Evolutionary conservation across 1,140 invertebrate genomes (phyloP).

Genomic region (Melitaea cinxia): DNA sequence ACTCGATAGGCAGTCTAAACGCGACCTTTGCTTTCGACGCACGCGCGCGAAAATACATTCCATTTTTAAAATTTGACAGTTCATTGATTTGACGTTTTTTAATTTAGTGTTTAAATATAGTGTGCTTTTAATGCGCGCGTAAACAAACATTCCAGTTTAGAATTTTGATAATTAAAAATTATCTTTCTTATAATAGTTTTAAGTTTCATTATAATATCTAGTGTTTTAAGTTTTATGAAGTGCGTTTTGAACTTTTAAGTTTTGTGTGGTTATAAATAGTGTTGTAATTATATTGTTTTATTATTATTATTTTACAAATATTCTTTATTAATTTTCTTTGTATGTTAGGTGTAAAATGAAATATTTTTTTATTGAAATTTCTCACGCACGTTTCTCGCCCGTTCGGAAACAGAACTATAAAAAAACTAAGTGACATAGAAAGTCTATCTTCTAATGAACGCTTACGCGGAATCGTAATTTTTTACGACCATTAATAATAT

Average conservation of each 20-base stretch:
- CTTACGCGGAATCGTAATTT: slow-evolving; percentile 20
- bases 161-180: no score
- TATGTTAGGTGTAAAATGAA: slow-evolving; percentile 3
- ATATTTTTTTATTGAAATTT: slow-evolving; percentile 25
- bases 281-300: background rate
- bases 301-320: background rate
- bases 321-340: background rate
- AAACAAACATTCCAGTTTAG: no score
- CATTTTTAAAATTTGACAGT: slow-evolving; percentile 18
- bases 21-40: slow-evolving; percentile 43
- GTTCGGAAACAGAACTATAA: slow-evolving; percentile 33
- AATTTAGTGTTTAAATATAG: background rate
- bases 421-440: slow-evolving; percentile 39
- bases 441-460: slow-evolving; percentile 32
- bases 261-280: background rate
- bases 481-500: slow-evolving; percentile 5
- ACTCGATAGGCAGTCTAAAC: slow-evolving; percentile 45
- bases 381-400: slow-evolving; percentile 33
- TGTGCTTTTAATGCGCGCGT: background rate
- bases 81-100: background rate
- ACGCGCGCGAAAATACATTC: slow-evolving; percentile 37
- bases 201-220: no score
- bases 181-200: no score
- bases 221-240: background rate
- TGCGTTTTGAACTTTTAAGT: background rate